Evolutionary conservation across 2,113 vertebrate species (phyloP), one percentile per base, ranked within the genome.

Genomic region (Lepidothrix coronata): DNA sequence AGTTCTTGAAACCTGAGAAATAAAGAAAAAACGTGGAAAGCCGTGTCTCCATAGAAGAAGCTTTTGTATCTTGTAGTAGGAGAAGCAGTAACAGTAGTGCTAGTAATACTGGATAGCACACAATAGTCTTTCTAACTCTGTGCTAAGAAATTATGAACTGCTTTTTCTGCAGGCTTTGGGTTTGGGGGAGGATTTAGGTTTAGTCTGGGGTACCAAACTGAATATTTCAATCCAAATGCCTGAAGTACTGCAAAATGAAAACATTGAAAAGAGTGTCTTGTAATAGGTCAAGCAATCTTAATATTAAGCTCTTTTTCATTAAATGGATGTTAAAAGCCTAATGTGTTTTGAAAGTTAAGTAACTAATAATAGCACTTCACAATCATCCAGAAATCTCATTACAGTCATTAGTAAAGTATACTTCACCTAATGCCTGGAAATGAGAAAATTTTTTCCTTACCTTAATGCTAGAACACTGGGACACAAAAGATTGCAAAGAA

Each of bases 101-200:
- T 72, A 46, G 6, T 10, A 76, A 23, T 7, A 51, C 3, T 25
- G 11, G 4, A 22, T 8, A 70, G 58, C 59, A 67, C 3, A 44
- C 1, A 0, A 2, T 19, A 31, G 1, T 25, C 8, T 59, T 51
- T 7, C 19, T 85, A 68, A 14, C 3, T 85, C 16, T 70, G 8
- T 51, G 30, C 8, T 59, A 51, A 44, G 12, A 85, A 39, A 28
- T 8, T 2, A 5, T 54, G 13, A 81, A 66, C 21, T 44, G 6
- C 6, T 46, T 93, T 91, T 58, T 65, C 15, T 66, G 3, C 20
- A 61, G 4, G 3, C 37, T 62, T 83, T 43, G 5, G 7, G 0
- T 75, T 58, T 18, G 7, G 8, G 19, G 5, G 5, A 49, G 3
- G 4, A 14, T 65, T 78, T 88, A 39, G 8, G 21, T 7, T 55